Conservation (phyloP, 2,888 invertebrate species). For the Chloroclystis v-ata region DNA sequence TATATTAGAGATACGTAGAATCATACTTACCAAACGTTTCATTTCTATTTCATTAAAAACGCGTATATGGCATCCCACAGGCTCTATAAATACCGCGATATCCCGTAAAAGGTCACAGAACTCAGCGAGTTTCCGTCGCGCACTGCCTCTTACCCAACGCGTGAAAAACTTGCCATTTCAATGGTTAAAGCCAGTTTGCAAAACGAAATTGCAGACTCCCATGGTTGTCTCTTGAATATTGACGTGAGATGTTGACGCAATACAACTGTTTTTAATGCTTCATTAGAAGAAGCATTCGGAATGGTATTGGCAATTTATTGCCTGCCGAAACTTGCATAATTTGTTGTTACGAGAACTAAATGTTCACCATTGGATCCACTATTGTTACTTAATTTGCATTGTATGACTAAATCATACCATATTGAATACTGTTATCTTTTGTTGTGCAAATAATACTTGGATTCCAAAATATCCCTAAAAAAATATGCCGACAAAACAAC, state of each 20-base stretch:
- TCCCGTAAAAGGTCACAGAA: slow-evolving; percentile 50
- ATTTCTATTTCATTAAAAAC: neutral
- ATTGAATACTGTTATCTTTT: no score
- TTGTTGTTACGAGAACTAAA: slow-evolving; percentile 3
- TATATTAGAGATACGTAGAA: no score
- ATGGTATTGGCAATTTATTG: slow-evolving; percentile 27
- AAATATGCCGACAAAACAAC: no score
- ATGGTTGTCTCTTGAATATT: slow-evolving; percentile 27
- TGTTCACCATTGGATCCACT: no score
- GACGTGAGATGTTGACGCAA: slow-evolving; percentile 26
- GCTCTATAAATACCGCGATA: slow-evolving; percentile 20
- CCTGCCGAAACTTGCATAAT: slow-evolving; percentile 19
- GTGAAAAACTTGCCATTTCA: slow-evolving; percentile 54
- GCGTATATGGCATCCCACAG: slow-evolving; percentile 1
- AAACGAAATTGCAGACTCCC: slow-evolving; percentile 34
- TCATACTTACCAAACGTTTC: neutral
- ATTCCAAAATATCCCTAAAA: no score
- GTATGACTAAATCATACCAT: no score
- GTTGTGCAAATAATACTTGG: no score
- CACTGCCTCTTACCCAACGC: slow-evolving; percentile 42
- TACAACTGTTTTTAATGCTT: slow-evolving; percentile 24
- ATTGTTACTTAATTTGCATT: no score
- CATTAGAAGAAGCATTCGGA: slow-evolving; percentile 23
- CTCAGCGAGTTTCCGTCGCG: slow-evolving; percentile 39
- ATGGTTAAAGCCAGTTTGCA: slow-evolving; percentile 35